A percentile compares a stretch with the other conserved stretches of the same genome.
Conservation (phyloP, 2,113 vertebrate species). For the Canis aureus region DNA sequence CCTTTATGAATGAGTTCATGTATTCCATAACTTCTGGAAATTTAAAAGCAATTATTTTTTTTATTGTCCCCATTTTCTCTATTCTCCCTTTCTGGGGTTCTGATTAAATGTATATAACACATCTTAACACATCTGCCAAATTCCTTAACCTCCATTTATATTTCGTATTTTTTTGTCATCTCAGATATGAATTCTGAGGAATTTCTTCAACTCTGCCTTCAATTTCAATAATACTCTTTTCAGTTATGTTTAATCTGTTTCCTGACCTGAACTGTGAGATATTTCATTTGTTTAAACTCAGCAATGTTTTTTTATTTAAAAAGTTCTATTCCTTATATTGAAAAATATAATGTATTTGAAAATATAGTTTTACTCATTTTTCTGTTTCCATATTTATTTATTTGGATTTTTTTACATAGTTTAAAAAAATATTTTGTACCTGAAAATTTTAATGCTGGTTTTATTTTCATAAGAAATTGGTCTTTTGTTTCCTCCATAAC, state of each 20-base stretch:
- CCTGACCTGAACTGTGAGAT: neutral
- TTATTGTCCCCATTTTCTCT: neutral
- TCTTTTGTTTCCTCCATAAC: neutral
- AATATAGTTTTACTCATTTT: neutral
- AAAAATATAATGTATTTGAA: neutral
- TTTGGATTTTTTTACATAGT: neutral
- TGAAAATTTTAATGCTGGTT: neutral
- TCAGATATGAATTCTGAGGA: neutral
- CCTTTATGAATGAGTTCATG: neutral
- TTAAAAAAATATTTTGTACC: neutral
- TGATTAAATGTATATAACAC: neutral
- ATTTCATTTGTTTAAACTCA: neutral
- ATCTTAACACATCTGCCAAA: neutral
- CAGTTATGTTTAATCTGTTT: neutral
- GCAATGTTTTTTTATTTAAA: neutral
- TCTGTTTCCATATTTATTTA: neutral
- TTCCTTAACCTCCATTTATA: neutral
- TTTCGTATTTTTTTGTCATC: neutral
- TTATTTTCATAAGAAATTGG: neutral
- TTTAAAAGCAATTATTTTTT: neutral
- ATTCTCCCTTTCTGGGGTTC: neutral
- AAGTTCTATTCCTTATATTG: neutral
- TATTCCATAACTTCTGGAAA: neutral
- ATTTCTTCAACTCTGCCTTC: conserved; percentile 30
- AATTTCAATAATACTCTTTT: conserved; percentile 40